Evolutionary conservation across 2,113 vertebrate genomes (phyloP).

Genomic region (Pholis gunnellus): DNA sequence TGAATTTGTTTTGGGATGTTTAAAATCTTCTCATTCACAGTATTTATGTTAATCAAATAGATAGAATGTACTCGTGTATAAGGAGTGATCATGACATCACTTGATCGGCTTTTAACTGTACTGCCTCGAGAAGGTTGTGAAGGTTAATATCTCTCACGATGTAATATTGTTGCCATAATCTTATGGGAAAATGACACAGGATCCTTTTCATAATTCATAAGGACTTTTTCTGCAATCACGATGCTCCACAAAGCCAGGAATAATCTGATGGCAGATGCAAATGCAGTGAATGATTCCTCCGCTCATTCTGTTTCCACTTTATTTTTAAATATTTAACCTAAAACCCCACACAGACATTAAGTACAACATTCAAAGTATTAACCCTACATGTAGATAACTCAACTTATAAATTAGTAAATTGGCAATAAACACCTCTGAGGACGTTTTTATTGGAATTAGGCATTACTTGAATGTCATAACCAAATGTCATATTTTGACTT

Average conservation of each 20-base stretch:
- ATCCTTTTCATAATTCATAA: neutral
- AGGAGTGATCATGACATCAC: neutral
- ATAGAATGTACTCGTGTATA: neutral
- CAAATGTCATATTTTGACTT: neutral
- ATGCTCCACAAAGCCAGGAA: neutral
- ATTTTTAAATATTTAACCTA: neutral
- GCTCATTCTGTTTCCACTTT: neutral
- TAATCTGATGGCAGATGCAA: neutral
- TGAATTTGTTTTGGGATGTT: neutral
- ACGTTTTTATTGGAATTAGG: neutral
- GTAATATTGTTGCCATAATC: neutral
- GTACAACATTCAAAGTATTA: neutral
- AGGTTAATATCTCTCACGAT: neutral
- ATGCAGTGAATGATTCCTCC: neutral
- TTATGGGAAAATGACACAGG: neutral
- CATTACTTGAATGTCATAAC: neutral
- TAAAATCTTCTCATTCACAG: neutral
- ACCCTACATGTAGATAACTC: neutral
- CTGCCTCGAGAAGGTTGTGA: neutral
- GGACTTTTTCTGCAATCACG: neutral
- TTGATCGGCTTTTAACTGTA: neutral
- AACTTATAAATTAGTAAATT: neutral
- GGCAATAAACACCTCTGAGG: neutral
- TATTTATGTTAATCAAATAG: neutral
- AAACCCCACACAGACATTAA: neutral